phyloP scores from a whole-genome alignment of 64 coral and sea anemone genomes.

The Montipora capricornis region DNA sequence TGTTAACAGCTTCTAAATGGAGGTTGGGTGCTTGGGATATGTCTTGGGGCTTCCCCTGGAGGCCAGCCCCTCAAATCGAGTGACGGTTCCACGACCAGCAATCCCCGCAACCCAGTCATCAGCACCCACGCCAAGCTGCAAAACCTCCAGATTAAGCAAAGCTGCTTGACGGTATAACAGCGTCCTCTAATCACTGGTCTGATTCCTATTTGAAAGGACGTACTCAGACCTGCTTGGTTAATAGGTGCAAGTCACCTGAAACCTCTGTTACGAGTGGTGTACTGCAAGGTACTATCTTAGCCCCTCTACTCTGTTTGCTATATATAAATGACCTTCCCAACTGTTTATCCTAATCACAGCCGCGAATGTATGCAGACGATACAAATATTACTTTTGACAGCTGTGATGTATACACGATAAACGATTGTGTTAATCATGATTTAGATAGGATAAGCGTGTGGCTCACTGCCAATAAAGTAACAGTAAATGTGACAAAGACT shows the following conservation, averaged over 20 bases:
- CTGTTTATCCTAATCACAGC: neutral
- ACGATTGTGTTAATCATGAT: neutral
- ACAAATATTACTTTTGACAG: neutral
- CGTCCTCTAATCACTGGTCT: neutral
- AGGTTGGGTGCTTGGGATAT: too few species aligned
- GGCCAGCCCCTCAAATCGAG: too few species aligned
- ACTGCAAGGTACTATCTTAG: neutral
- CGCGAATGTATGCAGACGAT: neutral
- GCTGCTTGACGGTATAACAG: neutral
- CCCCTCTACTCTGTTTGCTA: neutral
- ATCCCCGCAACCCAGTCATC: too few species aligned
- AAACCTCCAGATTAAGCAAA: too few species aligned
- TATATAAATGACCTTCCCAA: neutral
- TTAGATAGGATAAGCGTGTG: too few species aligned
- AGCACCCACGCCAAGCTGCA: too few species aligned
- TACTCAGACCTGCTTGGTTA: neutral
- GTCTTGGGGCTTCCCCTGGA: too few species aligned
- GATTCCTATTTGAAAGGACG: neutral
- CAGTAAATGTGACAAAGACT: too few species aligned
- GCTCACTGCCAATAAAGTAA: too few species aligned
- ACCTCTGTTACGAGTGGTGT: neutral
- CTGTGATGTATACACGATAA: neutral
- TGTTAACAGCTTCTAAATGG: too few species aligned
- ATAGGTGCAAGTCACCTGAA: neutral
- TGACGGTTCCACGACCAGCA: too few species aligned